Base-by-base conservation (phyloP, 2,797 vertebrate genomes). In the Philypnodon macrostomus region DNA sequence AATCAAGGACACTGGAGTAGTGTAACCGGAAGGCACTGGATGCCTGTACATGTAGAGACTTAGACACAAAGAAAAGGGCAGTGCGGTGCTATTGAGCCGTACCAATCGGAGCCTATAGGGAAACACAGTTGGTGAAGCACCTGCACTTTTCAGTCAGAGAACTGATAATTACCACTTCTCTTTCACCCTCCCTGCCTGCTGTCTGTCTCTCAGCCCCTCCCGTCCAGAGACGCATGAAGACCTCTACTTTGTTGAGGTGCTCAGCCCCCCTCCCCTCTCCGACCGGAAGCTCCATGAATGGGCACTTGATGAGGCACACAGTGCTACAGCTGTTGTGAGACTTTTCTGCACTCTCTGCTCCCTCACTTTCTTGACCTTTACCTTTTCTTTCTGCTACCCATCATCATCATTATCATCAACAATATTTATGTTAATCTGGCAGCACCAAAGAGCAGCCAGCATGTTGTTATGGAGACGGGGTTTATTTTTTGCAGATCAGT, bases 281-380 rank as follows among this genome's bases (percentile, higher is more conserved):
- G 68, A 70, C 80, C 81, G 87, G 87, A 88, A 88, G 75, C 75
- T 66, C 80, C 76, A 70, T 84, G 69, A 85, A 87, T 85, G 81
- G 77, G 62, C 69, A 76, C 73, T 10, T 63, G 67, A 80, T 73
- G 72, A 73, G 58, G 58, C 71, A 44, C 53, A 31, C 42, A 47
- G 57, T 26, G 68, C n/a, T n/a, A n/a, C n/a, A 75, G 74, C 67
- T 68, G n/a, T n/a, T n/a, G 62, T 72, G 65, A 64, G 49, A 31
- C 15, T 33, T 51, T 48, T 55, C 45, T 35, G 16, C 44, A 34
- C 15, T 35, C 63, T 68, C 26, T 56, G 35, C 39, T 29, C n/a
- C 10, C 54, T 23, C 56, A 13, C 36, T n/a, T 13, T 5, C 21
- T 13, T 11, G 2, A 37, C 49, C 62, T 64, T 45, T 59, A 32